Evolutionary conservation across 2,113 vertebrate species (phyloP), one percentile per base, ranked within the genome.

Genomic region (Sapayoa aenigma): DNA sequence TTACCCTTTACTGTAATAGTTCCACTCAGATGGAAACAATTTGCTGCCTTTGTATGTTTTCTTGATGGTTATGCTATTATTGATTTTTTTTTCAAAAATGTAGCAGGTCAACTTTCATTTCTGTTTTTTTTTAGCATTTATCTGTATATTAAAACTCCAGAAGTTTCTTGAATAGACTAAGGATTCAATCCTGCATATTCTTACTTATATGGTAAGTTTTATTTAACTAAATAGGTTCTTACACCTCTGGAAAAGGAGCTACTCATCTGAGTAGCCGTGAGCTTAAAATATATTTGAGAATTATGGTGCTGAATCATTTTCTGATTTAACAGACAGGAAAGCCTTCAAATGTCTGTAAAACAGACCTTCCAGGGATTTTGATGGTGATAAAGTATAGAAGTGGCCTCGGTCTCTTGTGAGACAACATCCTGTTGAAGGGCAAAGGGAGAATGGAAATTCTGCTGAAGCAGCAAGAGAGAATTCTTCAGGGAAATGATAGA

Each of bases 381-480:
- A 55, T 87, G 67, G 71, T 94, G 94, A 93, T 93, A 66, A 94
- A 92, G 58, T 59, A 53, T 23, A 89, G 91, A 77, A 89, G n/a
- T 76, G 78, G 47, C 81, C 12, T 8, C 4, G 3, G 63, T 91
- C 59, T 92, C 84, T 80, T 84, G 77, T 31, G 82, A 93, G 80
- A 49, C 67, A 66, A 31, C 23, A 24, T 59, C 5, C 0, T 77
- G 37, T 22, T 94, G 81, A 97, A 97, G 94, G 95, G 58, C 84
- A 94, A 85, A 93, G 33, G 74, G 71, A 94, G 81, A 95, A 60
- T 11, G 79, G 84, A 89, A 94, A 84, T 95, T 55, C 27, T 96
- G 92, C 83, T 97, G 92, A 95, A 87, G 72, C 78, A 91, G 92
- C 91, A 84, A 39, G 65, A 76, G 63, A 18, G n/a, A 72, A 78